Evolutionary conservation across 2,797 vertebrate species (phyloP), one percentile per base, ranked within the genome.

Genomic region (Odontamblyopus rebecca): DNA sequence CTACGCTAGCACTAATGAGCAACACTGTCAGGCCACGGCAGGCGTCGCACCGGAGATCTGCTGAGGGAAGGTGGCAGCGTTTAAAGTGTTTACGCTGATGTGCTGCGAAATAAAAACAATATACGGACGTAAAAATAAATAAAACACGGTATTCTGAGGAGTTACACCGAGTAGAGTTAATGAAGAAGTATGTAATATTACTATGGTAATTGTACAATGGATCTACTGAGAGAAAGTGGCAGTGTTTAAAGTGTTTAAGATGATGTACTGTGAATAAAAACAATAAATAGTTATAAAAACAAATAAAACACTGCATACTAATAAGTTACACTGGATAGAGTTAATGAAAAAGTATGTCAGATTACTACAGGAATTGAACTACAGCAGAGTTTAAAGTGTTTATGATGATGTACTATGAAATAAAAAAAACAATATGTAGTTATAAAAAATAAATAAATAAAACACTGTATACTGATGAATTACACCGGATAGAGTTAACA

Each of bases 1-100:
- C 87, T 78, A 72, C 86, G 91, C 89, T 90, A 83, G 82, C 74
- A 88, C 92, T 94, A 94, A 94, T 89, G 90, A 93, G 89, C 84
- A 73, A 74, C 73, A 30, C 69, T 11, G 35, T 66, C 64, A 66
- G 44, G 19, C 77, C 19, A 16, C 73, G 63, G 72, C 41, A 26
- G 66, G 41, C 73, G 65, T 61, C 70, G 68, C 57, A 29, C n/a
- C 2, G 67, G 35, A 2, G 61, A 57, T 4, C 30, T 13, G 7
- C 65, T 0, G 0, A 69, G 2, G 4, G 30, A 8, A 7, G 30
- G 64, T 50, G 60, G 29, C 60, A 61, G 16, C 29, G 16, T n/a
- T 61, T 61, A 61, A 57, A 12, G 19, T 2, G 51, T 53, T 8
- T 19, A 8, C 18, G 53, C 0, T 54, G 7, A 54, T 54, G 53